Base-by-base conservation (phyloP, 1,140 invertebrate species). In the Gryllus bimaculatus region DNA sequence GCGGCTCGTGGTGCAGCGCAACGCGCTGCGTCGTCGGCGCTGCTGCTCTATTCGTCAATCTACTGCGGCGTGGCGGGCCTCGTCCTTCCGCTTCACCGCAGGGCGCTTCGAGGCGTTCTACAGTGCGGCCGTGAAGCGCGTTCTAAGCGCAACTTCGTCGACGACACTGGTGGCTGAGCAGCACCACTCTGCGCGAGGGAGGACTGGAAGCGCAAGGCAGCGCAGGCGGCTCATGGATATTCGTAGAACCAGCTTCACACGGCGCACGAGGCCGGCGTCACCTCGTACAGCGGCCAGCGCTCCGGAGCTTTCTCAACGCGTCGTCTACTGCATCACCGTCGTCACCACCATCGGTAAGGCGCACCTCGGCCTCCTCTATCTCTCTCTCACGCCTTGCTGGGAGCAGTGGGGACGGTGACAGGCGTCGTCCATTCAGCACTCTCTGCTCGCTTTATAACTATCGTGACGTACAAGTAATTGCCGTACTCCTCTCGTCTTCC, bases 301-400 rank as follows among this genome's bases (percentile, higher is more conserved):
- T 92, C 93, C 13, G 97, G 96, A 96, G 92, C 82, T 98, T 97
- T 86, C 89, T 96, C 85, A 97, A 98, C 85, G 92, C 0, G 90
- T 98, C 78, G 92, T 97, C 80, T 99, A 96, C 87, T 95, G 94
- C 84, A 88, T 96, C 82, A 97, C 96, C 78, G 90, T 98, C 81
- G 90, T 97, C 81, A 96, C 96, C 18, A 98, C 96, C 26, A 98
- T 98, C 87, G 96, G 96, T 97, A 90, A 93, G 79, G 8, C 26
- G 13, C 1, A n/a, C n/a, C n/a, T n/a, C 18, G 6, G 48, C 2
- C 18, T 0, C 15, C 0, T 0, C 75, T 4, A 10, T 8, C 75
- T 48, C 18, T 76, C 8, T 10, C 10, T 13, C 10, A 0, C 47
- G 8, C 75, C 26, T 7, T 20, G 15, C 73, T 10, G 73, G 20